Percentiles rank a stretch among this genome's conserved stretches.
Evolutionary conservation across 1,140 invertebrate genomes (phyloP).

Genomic region (Heterodera schachtii): DNA sequence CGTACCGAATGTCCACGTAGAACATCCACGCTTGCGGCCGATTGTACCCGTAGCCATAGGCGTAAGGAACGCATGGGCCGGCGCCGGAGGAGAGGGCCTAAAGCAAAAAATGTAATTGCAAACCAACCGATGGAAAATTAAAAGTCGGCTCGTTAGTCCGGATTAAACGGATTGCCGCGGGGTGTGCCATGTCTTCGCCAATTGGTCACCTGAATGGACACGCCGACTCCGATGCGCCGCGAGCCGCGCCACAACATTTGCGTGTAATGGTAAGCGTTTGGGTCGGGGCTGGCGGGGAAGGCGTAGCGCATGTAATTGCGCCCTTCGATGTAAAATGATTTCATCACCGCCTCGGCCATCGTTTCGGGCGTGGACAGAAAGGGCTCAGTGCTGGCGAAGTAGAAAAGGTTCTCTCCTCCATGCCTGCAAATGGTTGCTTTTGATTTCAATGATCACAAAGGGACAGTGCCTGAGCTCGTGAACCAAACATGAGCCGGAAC

Average conservation of each 20-base stretch:
- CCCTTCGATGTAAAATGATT: slow-evolving; percentile 36
- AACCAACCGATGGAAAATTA: too few relatives aligned
- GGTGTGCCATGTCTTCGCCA: too few relatives aligned
- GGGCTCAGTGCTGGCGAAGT: slow-evolving; percentile 28
- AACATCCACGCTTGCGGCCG: slow-evolving; percentile 21
- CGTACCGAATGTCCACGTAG: slow-evolving; percentile 33
- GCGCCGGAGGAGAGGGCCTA: neutral
- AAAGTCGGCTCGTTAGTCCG: too few relatives aligned
- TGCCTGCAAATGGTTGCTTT: neutral
- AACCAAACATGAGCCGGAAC: slow-evolving; percentile 16
- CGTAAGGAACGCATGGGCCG: neutral
- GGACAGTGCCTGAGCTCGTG: slow-evolving; percentile 15
- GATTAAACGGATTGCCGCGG: too few relatives aligned
- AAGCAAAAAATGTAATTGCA: neutral
- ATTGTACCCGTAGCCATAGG: neutral
- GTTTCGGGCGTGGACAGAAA: slow-evolving; percentile 32
- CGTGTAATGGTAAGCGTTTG: slow-evolving; percentile 30
- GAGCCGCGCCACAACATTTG: slow-evolving; percentile 35
- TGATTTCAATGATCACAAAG: neutral
- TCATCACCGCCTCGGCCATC: slow-evolving; percentile 35
- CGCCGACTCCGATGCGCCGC: slow-evolving; percentile 22
- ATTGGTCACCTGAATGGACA: neutral
- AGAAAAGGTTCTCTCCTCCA: slow-evolving; percentile 36
- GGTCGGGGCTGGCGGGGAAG: slow-evolving; percentile 8
- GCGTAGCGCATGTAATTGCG: slow-evolving; percentile 14